Evolutionary conservation across 2,113 vertebrate species (phyloP).

Genomic region (Struthidea cinerea): DNA sequence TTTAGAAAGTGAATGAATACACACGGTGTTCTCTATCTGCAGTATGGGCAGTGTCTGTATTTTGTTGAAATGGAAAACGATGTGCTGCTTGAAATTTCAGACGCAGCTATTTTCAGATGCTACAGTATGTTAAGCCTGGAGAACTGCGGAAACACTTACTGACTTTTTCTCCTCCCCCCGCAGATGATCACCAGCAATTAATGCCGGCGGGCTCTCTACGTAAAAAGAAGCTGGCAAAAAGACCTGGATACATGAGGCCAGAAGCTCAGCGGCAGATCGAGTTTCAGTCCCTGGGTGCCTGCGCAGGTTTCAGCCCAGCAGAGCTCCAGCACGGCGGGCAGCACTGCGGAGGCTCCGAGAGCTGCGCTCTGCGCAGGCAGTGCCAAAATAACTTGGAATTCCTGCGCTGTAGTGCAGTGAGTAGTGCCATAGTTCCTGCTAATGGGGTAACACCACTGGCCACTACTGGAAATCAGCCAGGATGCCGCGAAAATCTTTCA

Average conservation of each 20-base stretch:
- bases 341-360: background rate
- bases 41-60: background rate
- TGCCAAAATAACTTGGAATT: background rate
- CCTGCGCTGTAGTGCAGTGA: background rate
- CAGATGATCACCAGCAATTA: constrained; percentile 42
- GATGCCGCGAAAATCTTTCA: background rate
- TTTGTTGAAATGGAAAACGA: background rate
- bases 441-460: background rate
- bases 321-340: background rate
- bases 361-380: background rate
- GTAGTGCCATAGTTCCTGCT: background rate
- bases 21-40: background rate
- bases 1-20: background rate
- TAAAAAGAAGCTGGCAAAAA: constrained; percentile 73
- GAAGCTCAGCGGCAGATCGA: constrained; percentile 8
- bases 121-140: background rate
- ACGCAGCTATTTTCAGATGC: background rate
- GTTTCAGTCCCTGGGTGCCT: background rate
- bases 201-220: background rate
- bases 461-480: background rate
- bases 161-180: constrained; percentile 2
- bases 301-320: background rate
- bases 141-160: background rate
- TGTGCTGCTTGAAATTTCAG: background rate
- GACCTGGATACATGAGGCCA: constrained; percentile 80